phyloP scores from a whole-genome alignment of 2,797 vertebrate species.

The Diglossa cyanea region DNA sequence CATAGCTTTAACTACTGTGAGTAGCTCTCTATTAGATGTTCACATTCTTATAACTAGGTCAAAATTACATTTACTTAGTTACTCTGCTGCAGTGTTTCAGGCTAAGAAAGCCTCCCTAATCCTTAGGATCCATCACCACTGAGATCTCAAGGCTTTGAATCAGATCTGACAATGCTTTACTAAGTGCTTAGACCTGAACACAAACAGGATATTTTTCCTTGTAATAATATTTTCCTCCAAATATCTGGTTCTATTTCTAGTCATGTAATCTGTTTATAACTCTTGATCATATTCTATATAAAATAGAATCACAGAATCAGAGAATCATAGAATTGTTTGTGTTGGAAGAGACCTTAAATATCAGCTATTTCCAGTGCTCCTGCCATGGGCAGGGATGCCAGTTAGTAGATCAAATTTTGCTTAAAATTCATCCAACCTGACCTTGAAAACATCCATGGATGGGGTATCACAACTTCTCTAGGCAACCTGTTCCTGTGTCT shows the following conservation, averaged over 20 bases:
- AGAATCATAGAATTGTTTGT: background rate
- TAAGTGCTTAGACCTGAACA: background rate
- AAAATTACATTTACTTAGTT: background rate
- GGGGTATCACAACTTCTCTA: background rate
- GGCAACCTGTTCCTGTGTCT: background rate
- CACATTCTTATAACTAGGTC: background rate
- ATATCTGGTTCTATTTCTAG: background rate
- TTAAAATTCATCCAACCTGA: too few species aligned
- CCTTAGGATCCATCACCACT: background rate
- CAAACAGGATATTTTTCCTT: background rate
- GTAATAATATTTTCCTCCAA: background rate
- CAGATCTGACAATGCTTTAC: background rate
- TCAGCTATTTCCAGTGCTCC: background rate
- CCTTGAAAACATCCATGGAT: background rate
- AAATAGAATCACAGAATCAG: background rate
- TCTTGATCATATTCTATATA: background rate
- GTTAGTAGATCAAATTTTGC: background rate
- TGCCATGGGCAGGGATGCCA: background rate
- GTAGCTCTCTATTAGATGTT: background rate
- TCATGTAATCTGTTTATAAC: background rate
- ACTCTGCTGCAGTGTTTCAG: background rate
- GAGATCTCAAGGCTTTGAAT: background rate
- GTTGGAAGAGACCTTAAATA: background rate
- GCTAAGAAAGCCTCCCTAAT: background rate
- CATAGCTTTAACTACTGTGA: background rate